Base-by-base conservation (phyloP, 2,888 invertebrate genomes). In the Thymelicus sylvestris region DNA sequence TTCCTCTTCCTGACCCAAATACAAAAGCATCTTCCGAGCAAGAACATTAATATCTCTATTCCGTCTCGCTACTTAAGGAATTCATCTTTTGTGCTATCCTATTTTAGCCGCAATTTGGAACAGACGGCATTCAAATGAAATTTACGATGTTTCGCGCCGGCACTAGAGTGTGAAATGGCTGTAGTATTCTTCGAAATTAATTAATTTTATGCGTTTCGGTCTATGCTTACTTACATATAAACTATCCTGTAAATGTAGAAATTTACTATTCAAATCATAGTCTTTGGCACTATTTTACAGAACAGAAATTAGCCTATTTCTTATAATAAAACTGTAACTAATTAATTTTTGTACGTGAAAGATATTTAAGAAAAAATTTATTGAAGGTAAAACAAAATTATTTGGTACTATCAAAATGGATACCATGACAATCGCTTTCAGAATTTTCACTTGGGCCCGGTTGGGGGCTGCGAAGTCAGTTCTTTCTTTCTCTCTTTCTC, bases 101-200 rank as follows among this genome's bases (percentile, higher is more conserved):
- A 70, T 70, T 69, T 70, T 70, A 70, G 60, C 65, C 70, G 59
- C 70, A 70, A 70, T 70, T 70, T 50, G 59, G 60, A 60, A 64
- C 67, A 63, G 78, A 76, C 76, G 76, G 77, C 74, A 81, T 82
- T 83, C 80, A 80, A 74, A 76, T 73, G 80, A 82, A 81, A 84
- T 83, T 83, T 83, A 83, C 80, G 77, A 77, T 78, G 78, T 79
- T 78, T 76, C 76, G 75, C 77, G 76, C 76, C 74, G 73, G 77
- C 72, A 73, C 61, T 72, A 74, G 78, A 68, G 50, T 67, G 79
- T 80, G 77, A 78, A 82, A 83, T 65, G 59, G 50, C 57, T 59
- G 39, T 39, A 59, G 38, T 41, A n/a, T 52, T 50, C 62, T 65
- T 60, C 39, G 38, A 59, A 60, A 70, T 59, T 19, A 68, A 70